Evolutionary conservation across 2,113 vertebrate genomes (phyloP), one percentile per base, ranked within the genome.

Genomic region (Rousettus leschenaultii): DNA sequence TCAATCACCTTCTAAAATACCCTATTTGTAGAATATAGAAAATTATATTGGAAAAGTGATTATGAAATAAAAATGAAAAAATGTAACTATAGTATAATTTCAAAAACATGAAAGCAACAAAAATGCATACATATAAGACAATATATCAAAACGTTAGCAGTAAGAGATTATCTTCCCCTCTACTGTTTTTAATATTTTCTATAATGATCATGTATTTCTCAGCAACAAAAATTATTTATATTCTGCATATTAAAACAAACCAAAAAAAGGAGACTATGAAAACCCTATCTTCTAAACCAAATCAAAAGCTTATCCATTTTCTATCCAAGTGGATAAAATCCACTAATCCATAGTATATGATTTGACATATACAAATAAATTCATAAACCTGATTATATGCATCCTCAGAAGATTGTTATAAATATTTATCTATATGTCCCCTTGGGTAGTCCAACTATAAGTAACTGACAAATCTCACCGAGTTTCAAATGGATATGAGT

Each of bases 401-500:
- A 61, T 55, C 71, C 55, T 71, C 22, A 57, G 18, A 63, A 12
- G 16, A 15, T 12, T 74, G 75, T 7, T 91, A 13, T 84, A 73
- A 90, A 57, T 51, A 73, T 45, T 38, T 63, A n/a, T 22, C 1
- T 16, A 1, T 55, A 24, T 53, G 51, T 48, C 12, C 57, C 59
- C 65, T 61, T 53, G 9, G 7, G 43, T 38, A 43, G n/a, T 68
- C 35, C 24, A 26, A 22, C 28, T 35, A 63, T 78, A 78, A 94
- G 51, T 90, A 80, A 90, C 35, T 90, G 45, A 83, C 84, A 16
- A 63, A 95, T 73, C 70, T 80, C 79, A 63, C 7, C 1, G 2
- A 91, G 55, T 86, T 93, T 92, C 55, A 93, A 93, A 53, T 68
- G 55, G 85, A 75, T 40, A 68, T 68, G 59, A 77, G 48, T 43